phyloP scores from a whole-genome alignment of 2,113 vertebrate species.

The Chloropsis hardwickii region DNA sequence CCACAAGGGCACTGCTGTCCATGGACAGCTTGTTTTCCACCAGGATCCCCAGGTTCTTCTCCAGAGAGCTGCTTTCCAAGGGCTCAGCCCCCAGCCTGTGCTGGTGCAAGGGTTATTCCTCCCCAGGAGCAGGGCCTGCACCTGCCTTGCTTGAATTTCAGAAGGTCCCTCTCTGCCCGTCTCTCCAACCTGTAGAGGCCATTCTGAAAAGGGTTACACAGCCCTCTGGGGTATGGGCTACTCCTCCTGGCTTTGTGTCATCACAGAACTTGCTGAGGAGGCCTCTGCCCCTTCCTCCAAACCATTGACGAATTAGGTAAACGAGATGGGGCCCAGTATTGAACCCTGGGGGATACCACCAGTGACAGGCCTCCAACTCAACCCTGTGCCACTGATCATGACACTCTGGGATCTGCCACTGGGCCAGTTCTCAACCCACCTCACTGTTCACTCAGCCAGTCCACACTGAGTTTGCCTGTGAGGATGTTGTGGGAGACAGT shows the following conservation, averaged over 20 bases:
- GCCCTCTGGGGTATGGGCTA: neutral
- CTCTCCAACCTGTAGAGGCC: neutral
- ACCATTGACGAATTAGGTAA: neutral
- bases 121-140: neutral
- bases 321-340: neutral
- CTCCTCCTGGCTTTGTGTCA: neutral
- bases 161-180: neutral
- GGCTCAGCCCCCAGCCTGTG: neutral
- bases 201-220: neutral
- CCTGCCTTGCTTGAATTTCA: neutral
- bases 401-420: neutral
- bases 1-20: neutral
- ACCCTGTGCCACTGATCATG: neutral
- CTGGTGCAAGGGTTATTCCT: neutral
- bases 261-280: neutral
- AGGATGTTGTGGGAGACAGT: neutral
- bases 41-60: neutral
- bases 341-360: neutral
- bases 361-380: neutral
- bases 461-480: no score
- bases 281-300: neutral
- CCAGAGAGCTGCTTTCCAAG: neutral
- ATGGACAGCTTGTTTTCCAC: neutral
- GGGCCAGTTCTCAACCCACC: neutral
- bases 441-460: neutral